Conservation (phyloP, 2,113 vertebrate genomes). For the Cryptotis parvus region DNA sequence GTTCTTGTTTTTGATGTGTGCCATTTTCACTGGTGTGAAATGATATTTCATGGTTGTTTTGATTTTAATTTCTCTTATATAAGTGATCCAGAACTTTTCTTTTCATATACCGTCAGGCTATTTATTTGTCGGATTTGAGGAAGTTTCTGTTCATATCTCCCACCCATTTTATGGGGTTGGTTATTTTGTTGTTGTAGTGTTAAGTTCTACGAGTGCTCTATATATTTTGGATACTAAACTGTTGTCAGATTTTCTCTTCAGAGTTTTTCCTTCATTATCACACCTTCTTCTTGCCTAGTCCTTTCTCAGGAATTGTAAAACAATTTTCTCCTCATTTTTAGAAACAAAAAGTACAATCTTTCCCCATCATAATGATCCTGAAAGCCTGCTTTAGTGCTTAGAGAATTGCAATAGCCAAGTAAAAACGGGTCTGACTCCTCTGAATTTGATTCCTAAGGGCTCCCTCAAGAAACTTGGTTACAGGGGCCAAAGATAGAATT, state of each 20-base stretch:
- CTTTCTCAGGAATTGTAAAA: neutral
- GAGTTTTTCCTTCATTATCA: neutral
- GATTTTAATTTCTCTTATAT: too few species aligned
- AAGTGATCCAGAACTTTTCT: too few species aligned
- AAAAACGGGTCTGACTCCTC: neutral
- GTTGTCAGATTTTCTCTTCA: neutral
- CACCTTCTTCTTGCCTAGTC: neutral
- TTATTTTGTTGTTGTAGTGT: too few species aligned
- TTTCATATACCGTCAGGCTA: too few species aligned
- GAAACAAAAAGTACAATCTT: neutral
- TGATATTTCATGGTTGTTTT: too few species aligned
- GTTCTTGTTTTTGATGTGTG: too few species aligned
- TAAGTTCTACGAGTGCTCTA: neutral
- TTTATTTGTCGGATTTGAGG: too few species aligned
- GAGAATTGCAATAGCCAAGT: neutral
- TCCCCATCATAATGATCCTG: neutral
- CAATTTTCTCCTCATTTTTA: slow-evolving; percentile 10
- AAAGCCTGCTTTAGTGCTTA: slow-evolving; percentile 24
- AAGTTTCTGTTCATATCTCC: too few species aligned
- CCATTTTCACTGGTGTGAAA: too few species aligned
- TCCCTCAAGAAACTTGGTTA: neutral
- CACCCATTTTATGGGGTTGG: too few species aligned
- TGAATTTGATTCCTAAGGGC: neutral
- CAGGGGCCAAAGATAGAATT: too few species aligned
- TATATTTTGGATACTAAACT: neutral